phyloP scores from a whole-genome alignment of 2,797 vertebrate genomes.

The Notolepis coatsorum region DNA sequence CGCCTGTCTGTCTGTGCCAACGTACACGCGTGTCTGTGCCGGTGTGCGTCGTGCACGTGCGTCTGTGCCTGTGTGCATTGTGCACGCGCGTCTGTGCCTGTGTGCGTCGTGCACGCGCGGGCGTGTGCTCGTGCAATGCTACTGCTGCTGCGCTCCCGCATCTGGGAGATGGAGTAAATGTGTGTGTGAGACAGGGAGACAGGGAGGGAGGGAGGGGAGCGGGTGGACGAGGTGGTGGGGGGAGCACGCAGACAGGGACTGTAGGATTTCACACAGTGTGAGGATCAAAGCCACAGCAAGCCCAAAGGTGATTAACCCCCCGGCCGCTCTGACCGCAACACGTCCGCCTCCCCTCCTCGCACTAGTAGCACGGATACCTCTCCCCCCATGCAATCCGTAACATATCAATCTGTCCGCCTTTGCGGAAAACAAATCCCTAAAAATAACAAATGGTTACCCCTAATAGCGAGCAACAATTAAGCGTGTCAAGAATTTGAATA shows the following conservation, averaged over 20 bases:
- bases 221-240: slow-evolving; percentile 15
- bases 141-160: slow-evolving; percentile 31
- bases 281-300: slow-evolving; percentile 70
- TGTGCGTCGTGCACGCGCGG: not conserved
- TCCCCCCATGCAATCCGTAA: slow-evolving; percentile 23
- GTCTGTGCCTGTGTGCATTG: not conserved
- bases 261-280: slow-evolving; percentile 71
- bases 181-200: slow-evolving; percentile 15
- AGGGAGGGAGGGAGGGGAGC: slow-evolving; percentile 4
- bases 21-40: not conserved
- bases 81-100: not conserved
- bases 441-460: not conserved
- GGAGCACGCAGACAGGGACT: slow-evolving; percentile 59
- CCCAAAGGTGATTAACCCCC: slow-evolving; percentile 73
- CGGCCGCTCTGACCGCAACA: slow-evolving; percentile 58
- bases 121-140: slow-evolving; percentile 4
- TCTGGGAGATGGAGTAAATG: slow-evolving; percentile 56
- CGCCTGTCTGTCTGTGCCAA: not conserved
- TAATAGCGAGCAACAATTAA: not conserved
- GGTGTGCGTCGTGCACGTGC: not conserved
- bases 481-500: slow-evolving; percentile 7
- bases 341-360: slow-evolving; percentile 43
- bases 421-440: slow-evolving; percentile 8
- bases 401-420: slow-evolving; percentile 6
- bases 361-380: slow-evolving; percentile 33